Conservation (phyloP, 2,113 vertebrate species). For the Peromyscus californicus region DNA sequence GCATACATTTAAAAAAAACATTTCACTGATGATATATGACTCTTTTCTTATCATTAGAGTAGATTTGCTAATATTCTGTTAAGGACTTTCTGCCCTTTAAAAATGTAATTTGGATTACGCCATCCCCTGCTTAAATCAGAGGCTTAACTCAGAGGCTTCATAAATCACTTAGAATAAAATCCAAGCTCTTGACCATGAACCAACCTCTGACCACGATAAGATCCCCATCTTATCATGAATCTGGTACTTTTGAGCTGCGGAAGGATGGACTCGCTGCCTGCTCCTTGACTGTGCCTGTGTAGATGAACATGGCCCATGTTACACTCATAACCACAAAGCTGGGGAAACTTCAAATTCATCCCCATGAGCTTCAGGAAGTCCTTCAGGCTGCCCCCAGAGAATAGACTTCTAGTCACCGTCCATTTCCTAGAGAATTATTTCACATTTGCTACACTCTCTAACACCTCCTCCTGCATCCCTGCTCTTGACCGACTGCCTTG, state of each 20-base stretch:
- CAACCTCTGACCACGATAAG: background rate
- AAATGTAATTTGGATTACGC: slow-evolving; percentile 61
- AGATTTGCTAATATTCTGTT: slow-evolving; percentile 60
- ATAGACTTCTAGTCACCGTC: background rate
- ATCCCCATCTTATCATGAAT: background rate
- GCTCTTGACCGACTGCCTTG: background rate
- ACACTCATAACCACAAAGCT: background rate
- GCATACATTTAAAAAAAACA: background rate
- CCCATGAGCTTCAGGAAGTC: background rate
- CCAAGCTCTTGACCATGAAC: slow-evolving; percentile 1
- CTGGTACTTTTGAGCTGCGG: background rate
- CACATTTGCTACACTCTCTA: background rate
- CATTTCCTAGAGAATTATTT: background rate
- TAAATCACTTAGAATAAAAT: background rate
- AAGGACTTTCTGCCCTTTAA: slow-evolving; percentile 46
- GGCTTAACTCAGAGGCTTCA: slow-evolving; percentile 31
- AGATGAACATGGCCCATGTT: background rate
- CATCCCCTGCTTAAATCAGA: slow-evolving; percentile 1
- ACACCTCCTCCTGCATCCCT: background rate
- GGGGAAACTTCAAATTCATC: background rate
- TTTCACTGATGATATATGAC: background rate
- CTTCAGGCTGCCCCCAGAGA: background rate
- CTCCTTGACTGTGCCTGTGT: background rate
- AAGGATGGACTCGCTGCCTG: background rate
- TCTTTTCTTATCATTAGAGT: background rate